Conservation (phyloP, 2,113 vertebrate genomes). For the Bolborhynchus lineola region DNA sequence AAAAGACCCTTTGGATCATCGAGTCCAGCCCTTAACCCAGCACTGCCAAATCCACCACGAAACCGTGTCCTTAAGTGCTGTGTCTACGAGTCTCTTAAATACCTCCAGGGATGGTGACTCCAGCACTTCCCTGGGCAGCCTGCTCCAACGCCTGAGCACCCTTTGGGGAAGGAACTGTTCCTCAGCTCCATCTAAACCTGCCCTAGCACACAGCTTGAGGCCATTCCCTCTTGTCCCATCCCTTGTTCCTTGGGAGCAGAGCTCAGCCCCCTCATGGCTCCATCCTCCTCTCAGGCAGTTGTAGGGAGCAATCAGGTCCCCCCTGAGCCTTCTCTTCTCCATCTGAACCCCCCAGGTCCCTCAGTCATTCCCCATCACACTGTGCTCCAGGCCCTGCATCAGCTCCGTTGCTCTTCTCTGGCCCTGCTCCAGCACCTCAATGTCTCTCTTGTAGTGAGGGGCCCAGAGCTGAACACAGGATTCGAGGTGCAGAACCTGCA, state of each 20-base stretch:
- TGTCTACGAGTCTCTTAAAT: rapidly evolving
- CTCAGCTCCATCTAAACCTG: too few species aligned
- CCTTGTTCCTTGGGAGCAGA: rapidly evolving
- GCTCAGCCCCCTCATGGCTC: too few species aligned
- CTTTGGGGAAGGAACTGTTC: background rate
- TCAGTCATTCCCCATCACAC: rapidly evolving
- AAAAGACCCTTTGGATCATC: background rate
- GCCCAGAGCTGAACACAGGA: background rate
- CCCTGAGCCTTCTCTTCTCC: background rate
- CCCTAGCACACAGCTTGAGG: rapidly evolving
- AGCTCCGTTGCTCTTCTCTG: rapidly evolving
- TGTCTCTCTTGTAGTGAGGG: rapidly evolving
- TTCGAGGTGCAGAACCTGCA: background rate
- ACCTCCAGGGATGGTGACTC: background rate
- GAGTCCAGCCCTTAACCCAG: background rate
- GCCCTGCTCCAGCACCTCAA: rapidly evolving
- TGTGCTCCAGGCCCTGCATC: background rate
- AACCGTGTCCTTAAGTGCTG: rapidly evolving
- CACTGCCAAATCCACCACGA: too few species aligned
- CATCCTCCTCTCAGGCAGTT: background rate
- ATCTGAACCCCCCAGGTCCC: background rate
- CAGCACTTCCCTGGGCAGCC: background rate
- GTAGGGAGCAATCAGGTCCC: rapidly evolving
- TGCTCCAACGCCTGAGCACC: rapidly evolving
- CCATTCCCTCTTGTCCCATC: rapidly evolving